Evolutionary conservation across 1,140 invertebrate species (phyloP).

Genomic region (Yoshiicerus persimilis): DNA sequence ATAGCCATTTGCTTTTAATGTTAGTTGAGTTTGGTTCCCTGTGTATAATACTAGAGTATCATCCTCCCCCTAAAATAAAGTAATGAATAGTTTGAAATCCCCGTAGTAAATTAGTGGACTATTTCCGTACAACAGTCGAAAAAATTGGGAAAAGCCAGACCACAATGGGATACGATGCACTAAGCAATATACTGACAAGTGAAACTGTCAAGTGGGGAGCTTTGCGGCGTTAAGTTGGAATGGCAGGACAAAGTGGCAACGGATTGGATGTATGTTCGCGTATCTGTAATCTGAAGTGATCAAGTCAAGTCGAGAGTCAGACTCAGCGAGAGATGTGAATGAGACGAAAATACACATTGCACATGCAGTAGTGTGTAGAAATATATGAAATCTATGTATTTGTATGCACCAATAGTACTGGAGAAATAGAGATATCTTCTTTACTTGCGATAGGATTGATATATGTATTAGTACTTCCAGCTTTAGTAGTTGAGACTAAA

Average conservation of each 20-base stretch:
- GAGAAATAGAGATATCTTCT: not conserved
- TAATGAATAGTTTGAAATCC: not conserved
- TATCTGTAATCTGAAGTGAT: not conserved
- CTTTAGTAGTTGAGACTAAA: not conserved
- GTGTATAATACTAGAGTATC: not conserved
- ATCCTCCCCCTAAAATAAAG: not conserved
- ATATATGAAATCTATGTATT: too few species aligned
- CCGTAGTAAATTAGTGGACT: slow-evolving; percentile 2
- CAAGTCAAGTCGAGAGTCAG: not conserved
- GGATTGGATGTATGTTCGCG: not conserved
- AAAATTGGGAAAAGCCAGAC: not conserved
- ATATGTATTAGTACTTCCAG: not conserved
- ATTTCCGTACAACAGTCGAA: not conserved
- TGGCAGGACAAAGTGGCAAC: not conserved
- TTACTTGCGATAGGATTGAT: not conserved
- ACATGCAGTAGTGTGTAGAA: not conserved
- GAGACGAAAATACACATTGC: not conserved
- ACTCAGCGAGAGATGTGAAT: not conserved
- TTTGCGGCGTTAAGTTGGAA: not conserved
- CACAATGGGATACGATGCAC: not conserved
- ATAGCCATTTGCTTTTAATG: not conserved
- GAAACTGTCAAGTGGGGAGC: not conserved
- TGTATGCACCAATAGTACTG: not conserved
- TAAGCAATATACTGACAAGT: not conserved
- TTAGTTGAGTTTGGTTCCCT: not conserved